phyloP scores from a whole-genome alignment of 2,113 vertebrate genomes.

The Camelus bactrianus region DNA sequence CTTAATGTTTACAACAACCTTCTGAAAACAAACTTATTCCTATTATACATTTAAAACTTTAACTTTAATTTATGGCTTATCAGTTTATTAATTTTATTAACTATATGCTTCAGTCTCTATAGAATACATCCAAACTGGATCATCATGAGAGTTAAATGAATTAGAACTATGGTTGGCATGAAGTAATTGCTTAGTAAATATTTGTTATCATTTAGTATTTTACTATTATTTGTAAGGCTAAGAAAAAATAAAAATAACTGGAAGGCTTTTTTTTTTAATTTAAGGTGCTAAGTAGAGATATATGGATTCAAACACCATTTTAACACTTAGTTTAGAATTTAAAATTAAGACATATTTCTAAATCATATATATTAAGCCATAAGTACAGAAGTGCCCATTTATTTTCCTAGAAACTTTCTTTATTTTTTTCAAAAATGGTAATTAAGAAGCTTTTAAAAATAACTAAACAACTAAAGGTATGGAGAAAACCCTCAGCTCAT shows the following conservation, averaged over 20 bases:
- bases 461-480: neutral
- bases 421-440: neutral
- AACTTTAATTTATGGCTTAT: neutral
- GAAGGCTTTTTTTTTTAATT: neutral
- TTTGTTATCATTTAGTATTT: neutral
- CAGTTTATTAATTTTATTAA: neutral
- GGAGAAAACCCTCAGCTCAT: neutral
- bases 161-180: neutral
- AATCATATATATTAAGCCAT: neutral
- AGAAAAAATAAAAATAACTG: neutral
- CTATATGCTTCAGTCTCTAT: neutral
- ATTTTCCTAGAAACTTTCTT: neutral
- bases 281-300: neutral
- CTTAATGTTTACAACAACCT: neutral
- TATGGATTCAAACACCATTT: neutral
- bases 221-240: neutral
- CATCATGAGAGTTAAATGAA: neutral
- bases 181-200: neutral
- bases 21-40: neutral
- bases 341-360: neutral
- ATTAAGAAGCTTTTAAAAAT: neutral
- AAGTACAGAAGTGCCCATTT: neutral
- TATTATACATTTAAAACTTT: neutral
- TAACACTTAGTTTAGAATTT: neutral
- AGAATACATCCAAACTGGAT: neutral